phyloP scores from a whole-genome alignment of 2,888 invertebrate genomes.

The Thymelicus sylvestris region DNA sequence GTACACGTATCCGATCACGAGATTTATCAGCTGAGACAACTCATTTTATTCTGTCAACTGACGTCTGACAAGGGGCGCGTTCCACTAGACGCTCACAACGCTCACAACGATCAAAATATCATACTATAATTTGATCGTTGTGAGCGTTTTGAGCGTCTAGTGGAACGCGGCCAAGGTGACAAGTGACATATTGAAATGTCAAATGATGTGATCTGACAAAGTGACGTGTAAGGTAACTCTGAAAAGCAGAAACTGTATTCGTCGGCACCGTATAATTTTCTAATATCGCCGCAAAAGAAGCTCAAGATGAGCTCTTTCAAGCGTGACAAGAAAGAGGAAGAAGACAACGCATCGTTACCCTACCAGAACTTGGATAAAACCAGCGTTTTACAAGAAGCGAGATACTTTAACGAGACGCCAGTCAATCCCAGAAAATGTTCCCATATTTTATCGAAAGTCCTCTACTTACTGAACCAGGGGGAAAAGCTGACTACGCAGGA shows the following conservation, averaged over 20 bases:
- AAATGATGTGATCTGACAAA: slow-evolving; percentile 1
- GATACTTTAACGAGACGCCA: slow-evolving; percentile 98
- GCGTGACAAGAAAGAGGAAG: slow-evolving; percentile 97
- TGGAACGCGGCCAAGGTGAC: too few species aligned
- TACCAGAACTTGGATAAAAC: slow-evolving; percentile 98
- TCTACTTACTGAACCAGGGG: slow-evolving; percentile 98
- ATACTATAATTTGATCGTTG: too few species aligned
- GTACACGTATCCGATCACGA: too few species aligned
- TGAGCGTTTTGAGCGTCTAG: too few species aligned
- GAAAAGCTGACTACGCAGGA: slow-evolving; percentile 96
- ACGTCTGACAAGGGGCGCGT: too few species aligned
- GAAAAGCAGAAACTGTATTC: slow-evolving; percentile 80
- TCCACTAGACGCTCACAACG: too few species aligned
- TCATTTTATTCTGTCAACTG: too few species aligned
- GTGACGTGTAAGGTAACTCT: slow-evolving; percentile 54
- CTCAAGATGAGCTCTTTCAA: slow-evolving; percentile 91
- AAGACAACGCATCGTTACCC: slow-evolving; percentile 95
- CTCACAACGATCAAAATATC: too few species aligned
- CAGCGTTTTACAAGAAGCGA: slow-evolving; percentile 97
- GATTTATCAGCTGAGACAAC: too few species aligned
- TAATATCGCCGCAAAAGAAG: slow-evolving; percentile 67
- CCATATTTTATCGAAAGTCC: slow-evolving; percentile 96
- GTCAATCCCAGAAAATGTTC: slow-evolving; percentile 99
- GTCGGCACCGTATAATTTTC: slow-evolving; percentile 70
- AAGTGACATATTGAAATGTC: too few species aligned